A percentile compares a stretch with the other conserved stretches of the same genome.
These are phyloP conservation scores for Micromys minutus DNA, from an alignment of 2,113 vertebrate genomes.

Conservation along the genomic window DNA sequence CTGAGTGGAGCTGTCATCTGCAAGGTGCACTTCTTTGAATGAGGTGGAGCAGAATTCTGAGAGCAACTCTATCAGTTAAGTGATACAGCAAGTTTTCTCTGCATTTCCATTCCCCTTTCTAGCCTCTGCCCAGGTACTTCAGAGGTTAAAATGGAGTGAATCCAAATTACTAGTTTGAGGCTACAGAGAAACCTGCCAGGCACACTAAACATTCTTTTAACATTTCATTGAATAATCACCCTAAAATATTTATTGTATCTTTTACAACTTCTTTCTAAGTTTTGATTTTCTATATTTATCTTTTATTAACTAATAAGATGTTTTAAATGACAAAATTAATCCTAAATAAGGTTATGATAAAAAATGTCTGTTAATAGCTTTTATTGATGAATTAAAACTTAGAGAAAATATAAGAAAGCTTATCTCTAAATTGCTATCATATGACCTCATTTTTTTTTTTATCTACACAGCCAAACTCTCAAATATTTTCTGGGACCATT, in stretches of 20 bases:
- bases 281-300: conserved; percentile 74
- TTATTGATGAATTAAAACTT: conserved; percentile 16
- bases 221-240: conserved; percentile 77
- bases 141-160: conserved; percentile 84
- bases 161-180: conserved; percentile 83
- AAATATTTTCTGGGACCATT: background rate
- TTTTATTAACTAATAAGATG: conserved; percentile 67
- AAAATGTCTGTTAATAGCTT: background rate
- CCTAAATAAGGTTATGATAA: conserved; percentile 27
- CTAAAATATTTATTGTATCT: conserved; percentile 78
- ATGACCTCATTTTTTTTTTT: background rate
- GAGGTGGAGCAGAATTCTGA: conserved; percentile 78
- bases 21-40: conserved; percentile 77
- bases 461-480: background rate
- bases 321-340: conserved; percentile 62
- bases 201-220: conserved; percentile 84
- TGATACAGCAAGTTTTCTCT: conserved; percentile 82
- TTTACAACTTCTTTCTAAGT: conserved; percentile 71
- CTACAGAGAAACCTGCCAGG: conserved; percentile 80
- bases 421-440: background rate
- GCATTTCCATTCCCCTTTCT: conserved; percentile 74
- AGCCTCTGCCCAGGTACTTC: conserved; percentile 77
- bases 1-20: conserved; percentile 78
- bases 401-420: background rate
- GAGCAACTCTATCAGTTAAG: conserved; percentile 78